Percentiles rank a stretch among this genome's conserved stretches.
These are phyloP conservation scores for Oenanthe melanoleuca DNA, from an alignment of 2,113 vertebrate species.

Conservation along the genomic window DNA sequence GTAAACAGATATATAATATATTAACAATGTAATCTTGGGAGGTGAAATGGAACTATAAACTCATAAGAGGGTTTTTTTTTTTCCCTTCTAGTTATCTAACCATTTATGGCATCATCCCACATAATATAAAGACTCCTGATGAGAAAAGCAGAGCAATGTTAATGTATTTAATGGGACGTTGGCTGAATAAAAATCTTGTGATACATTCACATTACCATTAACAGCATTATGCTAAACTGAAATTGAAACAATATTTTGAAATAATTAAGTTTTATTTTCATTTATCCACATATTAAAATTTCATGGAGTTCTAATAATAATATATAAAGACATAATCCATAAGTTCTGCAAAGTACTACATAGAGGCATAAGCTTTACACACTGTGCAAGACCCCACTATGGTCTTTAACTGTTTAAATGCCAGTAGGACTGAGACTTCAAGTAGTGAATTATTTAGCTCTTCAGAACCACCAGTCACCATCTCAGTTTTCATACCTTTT, in stretches of 20 bases:
- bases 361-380: neutral
- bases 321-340: neutral
- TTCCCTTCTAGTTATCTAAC: neutral
- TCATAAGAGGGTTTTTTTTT: neutral
- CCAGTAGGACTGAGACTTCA: neutral
- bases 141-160: constrained; percentile 11
- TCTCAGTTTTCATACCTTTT: neutral
- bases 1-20: neutral
- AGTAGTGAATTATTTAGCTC: neutral
- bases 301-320: constrained; percentile 21
- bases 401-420: neutral
- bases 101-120: constrained; percentile 23
- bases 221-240: neutral
- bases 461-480: neutral
- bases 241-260: constrained; percentile 40
- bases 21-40: neutral
- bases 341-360: neutral
- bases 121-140: neutral
- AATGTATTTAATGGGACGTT: constrained; percentile 33
- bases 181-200: constrained; percentile 28
- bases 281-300: constrained; percentile 35
- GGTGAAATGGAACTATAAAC: neutral
- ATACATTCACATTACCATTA: constrained; percentile 11
- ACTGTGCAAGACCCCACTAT: neutral
- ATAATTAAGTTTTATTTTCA: constrained; percentile 55